phyloP scores from a whole-genome alignment of 2,797 vertebrate genomes.

The Picus viridis region DNA sequence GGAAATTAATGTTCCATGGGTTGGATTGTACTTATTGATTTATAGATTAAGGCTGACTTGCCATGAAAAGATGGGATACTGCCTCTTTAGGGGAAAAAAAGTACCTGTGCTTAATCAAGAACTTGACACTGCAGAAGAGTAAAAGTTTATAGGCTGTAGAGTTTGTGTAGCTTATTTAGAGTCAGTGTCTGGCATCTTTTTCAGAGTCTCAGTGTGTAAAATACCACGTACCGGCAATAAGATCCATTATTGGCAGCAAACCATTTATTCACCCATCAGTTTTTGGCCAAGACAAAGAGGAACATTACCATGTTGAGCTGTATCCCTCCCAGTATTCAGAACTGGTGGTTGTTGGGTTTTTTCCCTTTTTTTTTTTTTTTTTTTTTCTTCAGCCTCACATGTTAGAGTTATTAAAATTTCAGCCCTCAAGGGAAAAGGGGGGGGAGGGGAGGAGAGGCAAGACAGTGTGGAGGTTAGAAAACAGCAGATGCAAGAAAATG shows the following conservation, averaged over 20 bases:
- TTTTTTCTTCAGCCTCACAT: not conserved
- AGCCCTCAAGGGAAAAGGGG: not conserved
- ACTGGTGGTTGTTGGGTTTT: not conserved
- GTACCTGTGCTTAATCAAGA: not conserved
- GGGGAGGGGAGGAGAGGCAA: not conserved
- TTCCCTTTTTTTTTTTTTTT: not conserved
- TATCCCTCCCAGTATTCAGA: not conserved
- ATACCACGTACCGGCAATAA: not conserved
- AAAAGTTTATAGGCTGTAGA: not conserved
- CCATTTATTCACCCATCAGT: not conserved
- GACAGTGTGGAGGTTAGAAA: not conserved
- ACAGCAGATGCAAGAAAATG: not conserved
- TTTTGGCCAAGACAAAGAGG: not conserved
- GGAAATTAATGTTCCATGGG: not conserved
- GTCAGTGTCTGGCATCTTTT: not conserved
- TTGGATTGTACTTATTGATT: not conserved
- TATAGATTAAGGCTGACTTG: not conserved
- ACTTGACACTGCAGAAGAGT: not conserved
- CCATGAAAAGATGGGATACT: not conserved
- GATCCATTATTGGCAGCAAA: not conserved
- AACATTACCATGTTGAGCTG: not conserved
- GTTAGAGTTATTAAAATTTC: conserved; percentile 33
- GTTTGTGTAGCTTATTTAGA: not conserved
- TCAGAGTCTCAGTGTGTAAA: not conserved
- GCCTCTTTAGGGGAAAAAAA: not conserved